phyloP scores from a whole-genome alignment of 2,113 vertebrate genomes.

The Aepyceros melampus region DNA sequence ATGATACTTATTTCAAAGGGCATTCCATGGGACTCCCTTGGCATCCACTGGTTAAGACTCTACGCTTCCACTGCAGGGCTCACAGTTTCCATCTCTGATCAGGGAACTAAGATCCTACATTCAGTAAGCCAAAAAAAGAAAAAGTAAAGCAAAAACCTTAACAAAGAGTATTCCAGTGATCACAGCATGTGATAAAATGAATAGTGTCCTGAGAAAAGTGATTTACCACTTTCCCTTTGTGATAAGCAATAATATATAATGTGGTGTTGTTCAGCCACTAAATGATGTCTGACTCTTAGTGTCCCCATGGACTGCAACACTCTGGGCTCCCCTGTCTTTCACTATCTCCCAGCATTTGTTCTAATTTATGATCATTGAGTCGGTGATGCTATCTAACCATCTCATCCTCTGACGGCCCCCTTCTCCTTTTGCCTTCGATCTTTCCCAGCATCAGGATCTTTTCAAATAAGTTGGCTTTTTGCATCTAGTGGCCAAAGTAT shows the following conservation, averaged over 20 bases:
- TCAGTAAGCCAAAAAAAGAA: background rate
- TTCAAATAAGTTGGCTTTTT: background rate
- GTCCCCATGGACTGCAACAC: background rate
- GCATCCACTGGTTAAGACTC: background rate
- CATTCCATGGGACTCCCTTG: background rate
- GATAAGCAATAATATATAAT: background rate
- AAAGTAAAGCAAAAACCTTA: background rate
- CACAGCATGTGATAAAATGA: background rate
- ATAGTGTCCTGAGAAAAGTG: background rate
- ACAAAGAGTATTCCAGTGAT: background rate
- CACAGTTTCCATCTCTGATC: background rate
- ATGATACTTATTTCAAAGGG: background rate
- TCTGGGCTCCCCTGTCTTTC: background rate
- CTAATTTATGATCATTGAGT: background rate
- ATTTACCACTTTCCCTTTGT: background rate
- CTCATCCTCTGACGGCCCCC: background rate
- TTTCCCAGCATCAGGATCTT: background rate
- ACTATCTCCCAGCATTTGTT: background rate
- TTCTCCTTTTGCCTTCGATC: background rate
- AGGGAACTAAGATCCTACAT: background rate
- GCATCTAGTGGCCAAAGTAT: background rate
- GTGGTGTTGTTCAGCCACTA: background rate
- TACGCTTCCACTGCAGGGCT: accelerated
- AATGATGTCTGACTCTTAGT: background rate
- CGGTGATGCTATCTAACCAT: background rate